Evolutionary conservation across 1,140 invertebrate genomes (phyloP).

Genomic region (Adelges cooleyi): DNA sequence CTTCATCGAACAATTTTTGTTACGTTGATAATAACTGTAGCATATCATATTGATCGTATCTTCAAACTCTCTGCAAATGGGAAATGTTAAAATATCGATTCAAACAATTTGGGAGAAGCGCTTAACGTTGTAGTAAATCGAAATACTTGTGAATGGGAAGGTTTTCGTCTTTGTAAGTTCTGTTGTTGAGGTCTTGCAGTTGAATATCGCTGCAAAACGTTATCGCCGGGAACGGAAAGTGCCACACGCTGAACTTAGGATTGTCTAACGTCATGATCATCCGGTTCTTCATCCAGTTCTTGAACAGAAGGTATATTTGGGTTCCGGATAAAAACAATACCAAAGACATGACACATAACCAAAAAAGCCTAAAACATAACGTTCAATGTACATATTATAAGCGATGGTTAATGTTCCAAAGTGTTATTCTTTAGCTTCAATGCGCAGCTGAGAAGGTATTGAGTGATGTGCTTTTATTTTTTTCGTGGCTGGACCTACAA

Average conservation of each 20-base stretch:
- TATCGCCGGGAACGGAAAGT: slow-evolving; percentile 33
- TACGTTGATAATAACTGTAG: background rate
- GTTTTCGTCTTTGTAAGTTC: background rate
- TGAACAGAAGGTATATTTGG: slow-evolving; percentile 10
- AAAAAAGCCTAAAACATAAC: too few relatives aligned
- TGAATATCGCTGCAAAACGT: slow-evolving; percentile 32
- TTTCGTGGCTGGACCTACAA: too few relatives aligned
- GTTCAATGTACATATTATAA: too few relatives aligned
- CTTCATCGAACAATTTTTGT: background rate
- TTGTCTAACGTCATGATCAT: slow-evolving; percentile 24
- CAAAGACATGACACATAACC: slow-evolving; percentile 30
- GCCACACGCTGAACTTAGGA: slow-evolving; percentile 16
- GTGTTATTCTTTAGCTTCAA: too few relatives aligned
- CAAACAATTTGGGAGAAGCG: too few relatives aligned
- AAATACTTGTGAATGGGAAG: background rate
- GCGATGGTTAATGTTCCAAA: too few relatives aligned
- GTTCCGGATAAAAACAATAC: slow-evolving; percentile 22
- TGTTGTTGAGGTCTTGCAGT: background rate
- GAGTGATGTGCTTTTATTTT: too few relatives aligned
- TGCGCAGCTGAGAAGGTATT: too few relatives aligned
- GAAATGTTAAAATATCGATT: too few relatives aligned
- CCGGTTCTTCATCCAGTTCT: slow-evolving; percentile 19
- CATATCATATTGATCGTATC: background rate
- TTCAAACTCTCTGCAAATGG: background rate
- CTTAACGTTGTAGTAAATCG: too few relatives aligned